Percentiles rank a stretch among this genome's conserved stretches.
phyloP scores from a whole-genome alignment of 2,888 invertebrate species.

The Antitype chi region DNA sequence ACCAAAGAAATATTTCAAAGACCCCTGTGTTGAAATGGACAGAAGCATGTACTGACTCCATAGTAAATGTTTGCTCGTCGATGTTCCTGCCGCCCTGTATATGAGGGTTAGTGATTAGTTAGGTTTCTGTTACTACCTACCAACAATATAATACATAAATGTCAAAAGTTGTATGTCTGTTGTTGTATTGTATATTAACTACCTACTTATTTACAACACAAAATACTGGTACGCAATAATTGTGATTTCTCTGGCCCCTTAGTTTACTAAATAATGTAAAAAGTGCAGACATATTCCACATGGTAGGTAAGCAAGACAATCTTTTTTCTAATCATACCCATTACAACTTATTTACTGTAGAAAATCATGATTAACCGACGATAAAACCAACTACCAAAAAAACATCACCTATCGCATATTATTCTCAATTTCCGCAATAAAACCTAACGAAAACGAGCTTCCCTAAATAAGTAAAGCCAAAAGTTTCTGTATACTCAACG shows the following conservation, averaged over 20 bases:
- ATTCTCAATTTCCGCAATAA: background rate
- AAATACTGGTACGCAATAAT: background rate
- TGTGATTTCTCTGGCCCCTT: background rate
- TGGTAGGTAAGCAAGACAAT: background rate
- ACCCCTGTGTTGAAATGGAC: too few species aligned
- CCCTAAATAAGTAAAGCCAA: constrained; percentile 37
- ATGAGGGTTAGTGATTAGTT: too few species aligned
- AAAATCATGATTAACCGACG: background rate
- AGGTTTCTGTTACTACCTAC: too few species aligned
- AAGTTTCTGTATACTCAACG: constrained; percentile 54
- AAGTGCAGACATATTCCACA: background rate
- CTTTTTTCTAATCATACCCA: too few species aligned
- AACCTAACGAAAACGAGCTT: background rate
- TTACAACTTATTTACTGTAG: background rate
- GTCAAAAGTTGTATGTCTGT: too few species aligned
- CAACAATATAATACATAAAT: too few species aligned
- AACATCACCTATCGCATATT: background rate
- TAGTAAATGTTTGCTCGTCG: too few species aligned
- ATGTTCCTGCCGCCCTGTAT: too few species aligned
- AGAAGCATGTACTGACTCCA: too few species aligned
- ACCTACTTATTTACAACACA: background rate
- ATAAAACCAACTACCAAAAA: background rate
- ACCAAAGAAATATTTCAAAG: too few species aligned
- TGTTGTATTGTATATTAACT: too few species aligned
- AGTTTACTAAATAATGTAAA: background rate